Percentiles rank a stretch among this genome's conserved stretches.
Evolutionary conservation across 2,888 invertebrate species (phyloP).

Genomic region (Drosophila villosipedis): DNA sequence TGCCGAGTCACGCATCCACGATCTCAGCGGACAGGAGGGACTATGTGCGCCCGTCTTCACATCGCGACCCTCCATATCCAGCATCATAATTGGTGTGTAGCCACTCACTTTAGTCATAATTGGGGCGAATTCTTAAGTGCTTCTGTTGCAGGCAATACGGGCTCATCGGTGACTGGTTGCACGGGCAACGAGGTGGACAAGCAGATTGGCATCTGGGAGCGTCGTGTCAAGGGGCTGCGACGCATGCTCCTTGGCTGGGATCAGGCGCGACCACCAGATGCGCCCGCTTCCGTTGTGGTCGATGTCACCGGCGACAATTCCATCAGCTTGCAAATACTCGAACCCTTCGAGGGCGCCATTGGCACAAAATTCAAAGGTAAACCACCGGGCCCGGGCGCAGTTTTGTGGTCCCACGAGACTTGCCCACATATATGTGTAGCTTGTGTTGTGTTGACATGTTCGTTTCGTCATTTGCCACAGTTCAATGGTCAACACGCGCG

Average conservation of each 20-base stretch:
- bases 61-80: constrained; percentile 87
- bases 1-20: constrained; percentile 93
- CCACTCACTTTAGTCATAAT: constrained; percentile 13
- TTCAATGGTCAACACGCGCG: constrained; percentile 96
- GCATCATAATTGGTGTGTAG: constrained; percentile 86
- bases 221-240: constrained; percentile 86
- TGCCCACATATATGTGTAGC: background rate
- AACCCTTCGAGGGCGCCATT: constrained; percentile 92
- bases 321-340: constrained; percentile 88
- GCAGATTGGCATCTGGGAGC: constrained; percentile 94
- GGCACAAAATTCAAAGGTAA: constrained; percentile 96
- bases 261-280: constrained; percentile 93
- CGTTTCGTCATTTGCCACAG: constrained; percentile 85
- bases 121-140: background rate
- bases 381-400: constrained; percentile 6
- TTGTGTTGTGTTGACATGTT: constrained; percentile 9
- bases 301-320: constrained; percentile 88
- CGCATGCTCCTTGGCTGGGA: constrained; percentile 94
- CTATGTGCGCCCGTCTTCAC: constrained; percentile 84
- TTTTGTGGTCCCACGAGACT: constrained; percentile 17
- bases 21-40: constrained; percentile 88
- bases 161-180: constrained; percentile 88
- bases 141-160: constrained; percentile 81
- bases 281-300: constrained; percentile 92
- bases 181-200: constrained; percentile 92